Evolutionary conservation across 1,140 invertebrate genomes (phyloP).

Genomic region (Scaptodrosophila lebanonensis): DNA sequence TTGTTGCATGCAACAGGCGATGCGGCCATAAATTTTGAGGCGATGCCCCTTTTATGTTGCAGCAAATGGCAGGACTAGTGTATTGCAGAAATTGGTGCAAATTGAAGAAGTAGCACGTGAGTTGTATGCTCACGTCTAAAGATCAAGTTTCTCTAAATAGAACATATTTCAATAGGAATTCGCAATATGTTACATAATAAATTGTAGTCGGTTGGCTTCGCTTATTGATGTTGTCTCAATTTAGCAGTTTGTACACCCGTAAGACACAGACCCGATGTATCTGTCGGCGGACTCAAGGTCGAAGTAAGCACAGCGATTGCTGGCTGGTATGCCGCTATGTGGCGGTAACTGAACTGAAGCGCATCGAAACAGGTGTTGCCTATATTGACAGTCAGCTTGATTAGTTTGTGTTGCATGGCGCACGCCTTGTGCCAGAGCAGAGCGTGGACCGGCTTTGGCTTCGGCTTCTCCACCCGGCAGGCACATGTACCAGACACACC

Average conservation of each 20-base stretch:
- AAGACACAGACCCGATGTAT: slow-evolving; percentile 24
- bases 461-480: slow-evolving; percentile 11
- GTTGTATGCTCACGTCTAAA: too few species aligned
- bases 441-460: slow-evolving; percentile 1
- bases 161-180: too few species aligned
- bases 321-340: too few species aligned
- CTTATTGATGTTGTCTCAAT: slow-evolving; percentile 28
- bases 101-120: too few species aligned
- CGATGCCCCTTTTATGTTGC: slow-evolving; percentile 55
- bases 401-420: slow-evolving; percentile 60
- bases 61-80: slow-evolving; percentile 44
- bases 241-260: slow-evolving; percentile 39
- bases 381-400: slow-evolving; percentile 63
- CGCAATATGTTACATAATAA: too few species aligned
- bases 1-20: slow-evolving; percentile 39
- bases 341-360: slow-evolving; percentile 6
- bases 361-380: slow-evolving; percentile 52
- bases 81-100: slow-evolving; percentile 28
- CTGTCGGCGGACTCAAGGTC: too few species aligned
- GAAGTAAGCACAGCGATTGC: too few species aligned
- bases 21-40: slow-evolving; percentile 49
- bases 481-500: slow-evolving; percentile 36
- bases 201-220: too few species aligned
- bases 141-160: too few species aligned
- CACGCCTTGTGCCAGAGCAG: slow-evolving; percentile 32